These are phyloP conservation scores for Cosmia trapezina DNA, from an alignment of 2,888 invertebrate genomes.

Conservation along the genomic window DNA sequence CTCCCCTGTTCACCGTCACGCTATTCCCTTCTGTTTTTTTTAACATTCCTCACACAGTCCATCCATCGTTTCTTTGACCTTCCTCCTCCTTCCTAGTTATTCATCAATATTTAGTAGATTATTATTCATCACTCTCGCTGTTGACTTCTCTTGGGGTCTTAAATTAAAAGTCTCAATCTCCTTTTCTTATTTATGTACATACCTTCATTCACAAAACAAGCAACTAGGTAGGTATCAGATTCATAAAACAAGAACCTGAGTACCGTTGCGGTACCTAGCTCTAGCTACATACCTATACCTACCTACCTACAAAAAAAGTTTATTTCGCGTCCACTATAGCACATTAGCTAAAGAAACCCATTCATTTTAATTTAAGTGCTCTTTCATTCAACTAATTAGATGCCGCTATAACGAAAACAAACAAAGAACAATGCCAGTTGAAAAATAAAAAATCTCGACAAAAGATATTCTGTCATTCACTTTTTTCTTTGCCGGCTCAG, in stretches of 20 bases:
- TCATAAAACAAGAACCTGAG: too few species aligned
- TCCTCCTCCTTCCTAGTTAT: background rate
- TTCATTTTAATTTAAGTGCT: constrained; percentile 44
- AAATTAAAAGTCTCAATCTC: too few species aligned
- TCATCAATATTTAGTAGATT: background rate
- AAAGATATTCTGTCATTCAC: constrained; percentile 69
- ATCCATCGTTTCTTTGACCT: background rate
- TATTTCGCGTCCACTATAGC: constrained; percentile 30
- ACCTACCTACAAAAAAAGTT: constrained; percentile 14
- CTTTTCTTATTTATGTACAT: too few species aligned
- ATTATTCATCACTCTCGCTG: background rate
- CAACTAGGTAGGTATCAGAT: too few species aligned
- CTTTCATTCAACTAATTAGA: constrained; percentile 50
- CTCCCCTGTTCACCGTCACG: background rate
- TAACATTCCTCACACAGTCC: background rate
- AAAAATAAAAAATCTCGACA: constrained; percentile 44
- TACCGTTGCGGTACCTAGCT: too few species aligned
- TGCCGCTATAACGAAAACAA: constrained; percentile 53
- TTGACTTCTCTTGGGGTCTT: background rate
- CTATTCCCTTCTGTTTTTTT: background rate
- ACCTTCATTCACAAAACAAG: too few species aligned
- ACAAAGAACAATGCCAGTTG: constrained; percentile 47
- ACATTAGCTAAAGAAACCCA: constrained; percentile 21
- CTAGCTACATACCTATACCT: too few species aligned
- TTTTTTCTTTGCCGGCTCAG: constrained; percentile 65